phyloP scores from a whole-genome alignment of 2,888 invertebrate genomes.

The Drosophila paracracens region DNA sequence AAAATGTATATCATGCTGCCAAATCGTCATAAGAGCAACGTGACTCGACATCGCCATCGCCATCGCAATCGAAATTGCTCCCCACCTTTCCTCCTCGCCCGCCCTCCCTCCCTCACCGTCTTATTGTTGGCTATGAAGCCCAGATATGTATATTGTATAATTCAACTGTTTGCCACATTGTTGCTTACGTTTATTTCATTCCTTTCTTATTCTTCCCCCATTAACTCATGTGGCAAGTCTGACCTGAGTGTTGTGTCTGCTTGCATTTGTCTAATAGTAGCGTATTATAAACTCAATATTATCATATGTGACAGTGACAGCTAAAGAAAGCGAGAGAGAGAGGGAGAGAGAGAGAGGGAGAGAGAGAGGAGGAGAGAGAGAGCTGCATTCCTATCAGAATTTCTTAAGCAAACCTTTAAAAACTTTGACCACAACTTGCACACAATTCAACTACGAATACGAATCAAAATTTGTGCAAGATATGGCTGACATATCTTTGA shows the following conservation, averaged over 20 bases:
- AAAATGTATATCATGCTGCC: constrained; percentile 53
- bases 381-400: background rate
- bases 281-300: constrained; percentile 49
- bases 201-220: background rate
- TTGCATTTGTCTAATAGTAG: constrained; percentile 24
- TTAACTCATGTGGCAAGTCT: background rate
- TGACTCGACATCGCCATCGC: constrained; percentile 33
- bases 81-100: background rate
- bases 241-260: constrained; percentile 5
- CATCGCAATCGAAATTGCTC: background rate
- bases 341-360: fast-evolving
- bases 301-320: constrained; percentile 52
- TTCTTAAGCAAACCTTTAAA: background rate
- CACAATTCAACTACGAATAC: too few relatives aligned
- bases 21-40: constrained; percentile 43
- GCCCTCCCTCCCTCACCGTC: background rate
- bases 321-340: background rate
- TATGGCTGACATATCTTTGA: background rate
- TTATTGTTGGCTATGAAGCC: background rate
- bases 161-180: constrained; percentile 33
- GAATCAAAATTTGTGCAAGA: background rate
- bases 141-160: constrained; percentile 28
- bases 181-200: constrained; percentile 26
- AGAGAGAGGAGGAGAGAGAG: background rate
- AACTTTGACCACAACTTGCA: background rate